Conservation (phyloP, 2,888 invertebrate genomes). For the Cheilosia urbana region DNA sequence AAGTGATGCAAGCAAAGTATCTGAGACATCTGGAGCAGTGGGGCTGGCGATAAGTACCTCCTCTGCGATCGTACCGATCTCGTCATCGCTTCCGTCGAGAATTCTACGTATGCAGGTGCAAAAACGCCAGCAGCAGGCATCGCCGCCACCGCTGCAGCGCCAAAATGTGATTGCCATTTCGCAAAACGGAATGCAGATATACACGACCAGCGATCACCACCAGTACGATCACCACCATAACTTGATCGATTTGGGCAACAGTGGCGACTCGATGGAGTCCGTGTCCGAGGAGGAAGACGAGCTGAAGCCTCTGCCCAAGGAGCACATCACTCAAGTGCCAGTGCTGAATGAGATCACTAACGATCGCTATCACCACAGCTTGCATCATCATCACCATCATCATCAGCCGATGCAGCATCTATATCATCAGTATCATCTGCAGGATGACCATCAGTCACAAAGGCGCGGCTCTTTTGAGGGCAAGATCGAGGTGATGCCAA, state of each 20-base stretch:
- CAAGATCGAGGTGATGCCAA: slow-evolving; percentile 52
- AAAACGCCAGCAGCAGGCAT: slow-evolving; percentile 58
- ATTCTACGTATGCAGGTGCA: slow-evolving; percentile 80
- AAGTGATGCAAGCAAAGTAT: slow-evolving; percentile 50
- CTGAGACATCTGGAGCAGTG: slow-evolving; percentile 34
- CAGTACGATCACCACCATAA: slow-evolving; percentile 64
- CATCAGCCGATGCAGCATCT: slow-evolving; percentile 76
- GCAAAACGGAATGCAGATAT: slow-evolving; percentile 64
- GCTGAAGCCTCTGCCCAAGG: slow-evolving; percentile 80
- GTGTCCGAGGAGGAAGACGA: slow-evolving; percentile 82
- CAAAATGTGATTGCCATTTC: slow-evolving; percentile 68
- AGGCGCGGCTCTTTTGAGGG: slow-evolving; percentile 74
- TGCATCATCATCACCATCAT: slow-evolving; percentile 63
- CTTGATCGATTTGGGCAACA: slow-evolving; percentile 72
- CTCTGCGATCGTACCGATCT: slow-evolving; percentile 79
- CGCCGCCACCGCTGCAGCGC: slow-evolving; percentile 34
- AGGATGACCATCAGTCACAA: slow-evolving; percentile 78
- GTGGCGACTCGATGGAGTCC: slow-evolving; percentile 81
- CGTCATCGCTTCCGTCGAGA: slow-evolving; percentile 82
- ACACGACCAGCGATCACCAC: slow-evolving; percentile 54
- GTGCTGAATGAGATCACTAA: slow-evolving; percentile 64
- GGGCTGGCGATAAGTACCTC: slow-evolving; percentile 9
- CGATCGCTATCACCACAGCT: slow-evolving; percentile 56
- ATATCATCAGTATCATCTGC: slow-evolving; percentile 79
- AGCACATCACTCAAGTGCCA: slow-evolving; percentile 60